Percentiles rank a stretch among this genome's conserved stretches.
phyloP scores from a whole-genome alignment of 2,797 vertebrate species.

The Heteromormyrus szaboi region DNA sequence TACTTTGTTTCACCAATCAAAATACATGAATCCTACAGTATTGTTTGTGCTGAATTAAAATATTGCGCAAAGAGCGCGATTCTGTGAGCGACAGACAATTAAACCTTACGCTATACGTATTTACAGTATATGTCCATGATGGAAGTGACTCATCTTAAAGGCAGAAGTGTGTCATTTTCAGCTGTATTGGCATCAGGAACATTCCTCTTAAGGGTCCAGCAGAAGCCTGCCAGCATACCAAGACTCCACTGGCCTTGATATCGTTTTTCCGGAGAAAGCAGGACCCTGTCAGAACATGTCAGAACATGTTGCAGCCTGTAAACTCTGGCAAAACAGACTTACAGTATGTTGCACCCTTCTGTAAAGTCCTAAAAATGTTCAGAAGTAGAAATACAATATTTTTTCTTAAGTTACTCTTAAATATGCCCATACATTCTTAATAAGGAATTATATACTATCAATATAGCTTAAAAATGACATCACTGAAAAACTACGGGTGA shows the following conservation, averaged over 20 bases:
- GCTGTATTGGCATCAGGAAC: not conserved
- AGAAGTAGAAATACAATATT: not conserved
- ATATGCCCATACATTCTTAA: not conserved
- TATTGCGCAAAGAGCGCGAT: not conserved
- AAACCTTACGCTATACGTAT: not conserved
- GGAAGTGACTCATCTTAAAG: not conserved
- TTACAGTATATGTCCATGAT: not conserved
- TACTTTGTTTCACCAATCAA: not conserved
- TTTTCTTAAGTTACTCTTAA: not conserved
- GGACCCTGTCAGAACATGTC: not conserved
- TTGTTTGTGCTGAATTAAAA: not conserved
- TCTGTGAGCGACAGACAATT: not conserved
- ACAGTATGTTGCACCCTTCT: not conserved
- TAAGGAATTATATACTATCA: no score
- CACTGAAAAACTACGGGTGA: no score
- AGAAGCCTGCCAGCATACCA: not conserved
- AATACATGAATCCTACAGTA: not conserved
- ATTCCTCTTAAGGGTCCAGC: not conserved
- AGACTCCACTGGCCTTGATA: not conserved
- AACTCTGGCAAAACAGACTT: not conserved
- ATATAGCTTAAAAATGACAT: no score
- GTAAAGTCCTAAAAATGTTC: not conserved
- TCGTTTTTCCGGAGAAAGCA: not conserved
- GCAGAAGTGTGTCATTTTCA: not conserved
- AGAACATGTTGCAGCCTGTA: not conserved